Base-by-base conservation (phyloP, 2,797 vertebrate genomes). In the Characodon lateralis region DNA sequence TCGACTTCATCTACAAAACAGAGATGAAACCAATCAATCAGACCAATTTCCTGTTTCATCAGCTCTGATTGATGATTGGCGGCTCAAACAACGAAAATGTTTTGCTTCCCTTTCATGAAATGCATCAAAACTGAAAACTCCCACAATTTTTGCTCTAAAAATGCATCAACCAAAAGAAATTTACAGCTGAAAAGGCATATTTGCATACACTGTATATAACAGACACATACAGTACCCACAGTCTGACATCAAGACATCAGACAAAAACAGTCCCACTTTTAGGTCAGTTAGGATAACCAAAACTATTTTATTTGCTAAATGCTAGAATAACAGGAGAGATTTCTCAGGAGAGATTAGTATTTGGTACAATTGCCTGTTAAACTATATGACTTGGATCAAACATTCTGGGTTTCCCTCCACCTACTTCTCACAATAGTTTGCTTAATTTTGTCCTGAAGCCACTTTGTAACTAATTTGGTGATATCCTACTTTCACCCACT, bases 1-100 rank as follows among this genome's bases (percentile, higher is more conserved):
- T 81, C 85, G 71, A 76, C 81, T 74, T 77, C 73, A 48, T 46
- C 78, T 46, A 14, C 26, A 22, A 80, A 6, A 55, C 58, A 24
- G 35, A 41, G 61, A 39, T 4, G 31, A 1, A 35, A 22, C 28
- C 56, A 31, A 12, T 70, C 66, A 50, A 77, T 48, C 26, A 59
- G n/a, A 28, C 58, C n/a, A 16, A 8, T 26, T 28, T 69, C 10
- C 66, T 10, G 35, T 26, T 22, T 16, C 41, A 69, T 43, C 2
- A 14, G 22, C 65, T 43, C 39, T 6, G 39, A 24, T 43, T 24
- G 65, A n/a, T 68, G 24, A 68, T n/a, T 43, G 65, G 61, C 31
- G 2, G 31, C 61, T 39, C 16, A 65, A 35, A 51, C 50, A 16
- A 18, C 16, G 13, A 16, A 51, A 6, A 53, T 13, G 10, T 10